Conservation (phyloP, 2,797 vertebrate genomes). For the Poecilia picta region DNA sequence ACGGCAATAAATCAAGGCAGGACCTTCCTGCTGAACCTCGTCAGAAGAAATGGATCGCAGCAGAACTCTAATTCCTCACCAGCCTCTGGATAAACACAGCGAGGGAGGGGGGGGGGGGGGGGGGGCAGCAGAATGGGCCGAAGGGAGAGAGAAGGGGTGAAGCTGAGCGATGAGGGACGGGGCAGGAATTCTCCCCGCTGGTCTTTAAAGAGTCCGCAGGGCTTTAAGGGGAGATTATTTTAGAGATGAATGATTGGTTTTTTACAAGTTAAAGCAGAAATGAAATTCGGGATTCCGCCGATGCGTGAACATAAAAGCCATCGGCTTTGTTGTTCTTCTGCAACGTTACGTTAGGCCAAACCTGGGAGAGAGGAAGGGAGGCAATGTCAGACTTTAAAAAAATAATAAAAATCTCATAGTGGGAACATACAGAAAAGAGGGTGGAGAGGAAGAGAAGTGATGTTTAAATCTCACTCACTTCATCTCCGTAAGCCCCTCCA, state of each 20-base stretch:
- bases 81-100: conserved; percentile 68
- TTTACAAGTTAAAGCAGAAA: conserved; percentile 31
- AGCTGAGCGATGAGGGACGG: conserved; percentile 52
- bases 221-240: conserved; percentile 29
- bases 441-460: conserved; percentile 3
- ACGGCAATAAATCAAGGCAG: conserved; percentile 70
- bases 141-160: conserved; percentile 28
- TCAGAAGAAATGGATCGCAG: conserved; percentile 65
- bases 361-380: not conserved
- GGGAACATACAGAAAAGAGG: not conserved
- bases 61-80: conserved; percentile 69
- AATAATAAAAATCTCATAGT: not conserved
- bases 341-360: not conserved
- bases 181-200: conserved; percentile 49
- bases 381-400: not conserved
- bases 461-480: conserved; percentile 25
- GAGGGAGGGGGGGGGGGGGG: conserved; percentile 18
- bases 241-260: conserved; percentile 49
- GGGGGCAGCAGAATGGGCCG: conserved; percentile 14
- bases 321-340: not conserved
- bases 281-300: conserved; percentile 5
- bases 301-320: conserved; percentile 6
- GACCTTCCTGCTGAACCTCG: conserved; percentile 69
- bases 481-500: conserved; percentile 9
- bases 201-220: conserved; percentile 12